A percentile compares a stretch with the other conserved stretches of the same genome.
Evolutionary conservation across 2,113 vertebrate species (phyloP).

Genomic region (Ploceus nigricollis): DNA sequence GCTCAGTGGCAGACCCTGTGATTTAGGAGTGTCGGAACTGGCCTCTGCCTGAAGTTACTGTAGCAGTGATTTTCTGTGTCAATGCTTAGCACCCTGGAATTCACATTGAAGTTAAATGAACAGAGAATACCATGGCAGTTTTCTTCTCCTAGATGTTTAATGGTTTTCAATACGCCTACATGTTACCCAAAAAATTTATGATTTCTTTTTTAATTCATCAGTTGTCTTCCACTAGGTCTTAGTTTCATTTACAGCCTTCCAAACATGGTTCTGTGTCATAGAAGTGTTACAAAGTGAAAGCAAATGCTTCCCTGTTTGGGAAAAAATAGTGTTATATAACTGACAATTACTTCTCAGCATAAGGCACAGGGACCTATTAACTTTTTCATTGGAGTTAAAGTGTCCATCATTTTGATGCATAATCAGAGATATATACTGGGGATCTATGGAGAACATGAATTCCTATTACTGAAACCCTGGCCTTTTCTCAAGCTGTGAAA

Average conservation of each 20-base stretch:
- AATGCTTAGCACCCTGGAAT: neutral
- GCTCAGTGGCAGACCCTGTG: neutral
- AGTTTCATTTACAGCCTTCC: neutral
- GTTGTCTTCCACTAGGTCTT: neutral
- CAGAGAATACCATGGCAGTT: neutral
- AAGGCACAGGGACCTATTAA: neutral
- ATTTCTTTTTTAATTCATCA: neutral
- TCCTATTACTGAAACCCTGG: neutral
- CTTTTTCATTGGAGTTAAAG: neutral
- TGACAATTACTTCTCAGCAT: neutral
- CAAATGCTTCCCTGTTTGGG: neutral
- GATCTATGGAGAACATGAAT: neutral
- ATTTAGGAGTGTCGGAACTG: neutral
- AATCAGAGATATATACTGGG: neutral
- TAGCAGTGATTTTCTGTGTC: neutral
- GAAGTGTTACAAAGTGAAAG: neutral
- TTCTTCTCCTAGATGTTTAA: neutral
- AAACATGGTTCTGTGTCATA: neutral
- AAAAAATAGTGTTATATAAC: neutral
- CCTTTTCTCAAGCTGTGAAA: conserved; percentile 14
- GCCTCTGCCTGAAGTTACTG: neutral
- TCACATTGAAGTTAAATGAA: neutral
- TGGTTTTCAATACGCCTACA: neutral
- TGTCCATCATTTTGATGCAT: neutral
- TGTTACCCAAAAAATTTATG: neutral